Evolutionary conservation across 2,888 invertebrate genomes (phyloP).

Genomic region (Coleophora flavipennella): DNA sequence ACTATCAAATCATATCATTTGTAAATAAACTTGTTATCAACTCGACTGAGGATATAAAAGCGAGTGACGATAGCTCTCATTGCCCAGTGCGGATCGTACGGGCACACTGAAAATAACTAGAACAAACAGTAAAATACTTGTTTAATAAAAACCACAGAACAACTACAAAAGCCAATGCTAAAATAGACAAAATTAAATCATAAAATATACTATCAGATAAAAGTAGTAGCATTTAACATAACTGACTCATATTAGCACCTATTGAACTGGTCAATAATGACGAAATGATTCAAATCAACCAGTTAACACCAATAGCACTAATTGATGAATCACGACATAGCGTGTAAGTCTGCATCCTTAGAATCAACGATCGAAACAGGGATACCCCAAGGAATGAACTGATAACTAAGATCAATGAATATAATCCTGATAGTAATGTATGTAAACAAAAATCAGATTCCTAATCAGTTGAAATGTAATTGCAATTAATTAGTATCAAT

Average conservation of each 20-base stretch:
- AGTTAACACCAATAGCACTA: too few species aligned
- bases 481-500: neutral
- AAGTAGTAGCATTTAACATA: too few species aligned
- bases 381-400: conserved; percentile 17
- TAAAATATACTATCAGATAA: too few species aligned
- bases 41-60: conserved; percentile 48
- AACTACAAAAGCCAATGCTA: too few species aligned
- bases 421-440: neutral
- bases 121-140: conserved; percentile 7
- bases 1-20: conserved; percentile 14
- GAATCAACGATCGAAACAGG: conserved; percentile 16
- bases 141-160: neutral
- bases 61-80: conserved; percentile 10
- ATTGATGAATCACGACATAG: too few species aligned
- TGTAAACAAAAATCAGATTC: neutral
- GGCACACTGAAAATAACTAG: conserved; percentile 46
- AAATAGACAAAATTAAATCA: too few species aligned
- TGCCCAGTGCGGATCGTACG: conserved; percentile 68
- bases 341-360: too few species aligned
- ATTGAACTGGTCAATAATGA: too few species aligned
- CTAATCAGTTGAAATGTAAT: neutral
- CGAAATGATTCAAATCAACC: too few species aligned
- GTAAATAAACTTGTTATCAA: conserved; percentile 14
- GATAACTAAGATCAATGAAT: conserved; percentile 9
- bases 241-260: too few species aligned